Evolutionary conservation across 2,888 invertebrate species (phyloP).

Genomic region (Tupiocoris notatus): DNA sequence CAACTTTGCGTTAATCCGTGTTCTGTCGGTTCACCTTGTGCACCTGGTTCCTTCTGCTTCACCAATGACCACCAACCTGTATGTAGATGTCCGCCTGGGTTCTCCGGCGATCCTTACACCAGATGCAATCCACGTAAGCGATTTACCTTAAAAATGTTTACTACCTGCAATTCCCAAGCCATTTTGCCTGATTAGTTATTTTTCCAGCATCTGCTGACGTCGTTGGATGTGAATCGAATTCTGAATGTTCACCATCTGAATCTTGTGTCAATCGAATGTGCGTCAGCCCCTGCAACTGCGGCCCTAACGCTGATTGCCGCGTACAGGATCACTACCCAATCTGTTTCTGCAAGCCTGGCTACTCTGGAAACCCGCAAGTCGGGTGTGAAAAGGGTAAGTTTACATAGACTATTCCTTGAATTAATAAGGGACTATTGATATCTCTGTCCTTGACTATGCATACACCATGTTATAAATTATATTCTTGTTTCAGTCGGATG

Average conservation of each 20-base stretch:
- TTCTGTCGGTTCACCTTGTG: conserved; percentile 66
- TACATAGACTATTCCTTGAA: too few relatives aligned
- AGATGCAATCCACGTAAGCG: conserved; percentile 79
- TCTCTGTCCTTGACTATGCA: conserved; percentile 58
- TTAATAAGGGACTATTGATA: too few relatives aligned
- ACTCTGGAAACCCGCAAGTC: conserved; percentile 79
- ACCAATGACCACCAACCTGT: conserved; percentile 71
- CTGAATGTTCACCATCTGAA: conserved; percentile 77
- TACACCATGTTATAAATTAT: conserved; percentile 7
- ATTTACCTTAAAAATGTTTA: neutral
- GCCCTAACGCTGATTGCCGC: conserved; percentile 75
- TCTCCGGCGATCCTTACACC: conserved; percentile 68
- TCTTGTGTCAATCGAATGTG: conserved; percentile 80
- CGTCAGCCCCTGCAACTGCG: conserved; percentile 82
- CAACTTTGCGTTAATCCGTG: conserved; percentile 79
- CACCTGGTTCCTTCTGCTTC: conserved; percentile 77
- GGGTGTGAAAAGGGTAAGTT: conserved; percentile 71
- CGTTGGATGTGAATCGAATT: conserved; percentile 73
- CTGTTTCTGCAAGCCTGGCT: conserved; percentile 78
- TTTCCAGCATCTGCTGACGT: conserved; percentile 60
- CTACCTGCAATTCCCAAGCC: neutral
- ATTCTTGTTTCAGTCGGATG: conserved; percentile 68
- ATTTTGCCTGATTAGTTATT: neutral
- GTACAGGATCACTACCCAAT: conserved; percentile 82
- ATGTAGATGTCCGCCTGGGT: conserved; percentile 78